phyloP scores from a whole-genome alignment of 1,140 invertebrate species.

The Drosophila funebris region DNA sequence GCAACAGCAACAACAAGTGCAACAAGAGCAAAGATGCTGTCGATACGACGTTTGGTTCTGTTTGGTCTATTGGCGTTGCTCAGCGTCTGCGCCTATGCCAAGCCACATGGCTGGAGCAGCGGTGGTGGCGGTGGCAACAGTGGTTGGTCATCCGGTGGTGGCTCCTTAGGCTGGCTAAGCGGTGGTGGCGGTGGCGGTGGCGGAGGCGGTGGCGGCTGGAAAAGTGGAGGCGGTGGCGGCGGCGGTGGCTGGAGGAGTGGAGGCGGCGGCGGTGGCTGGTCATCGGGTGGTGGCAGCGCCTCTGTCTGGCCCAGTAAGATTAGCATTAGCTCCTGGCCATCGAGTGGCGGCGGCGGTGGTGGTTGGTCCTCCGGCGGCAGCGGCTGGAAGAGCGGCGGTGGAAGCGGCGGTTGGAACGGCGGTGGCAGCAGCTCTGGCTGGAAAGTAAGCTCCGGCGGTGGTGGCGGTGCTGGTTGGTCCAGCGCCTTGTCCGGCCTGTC shows the following conservation, averaged over 20 bases:
- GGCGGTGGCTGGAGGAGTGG: conserved; percentile 42
- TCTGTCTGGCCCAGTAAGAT: conserved; percentile 32
- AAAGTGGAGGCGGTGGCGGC: conserved; percentile 28
- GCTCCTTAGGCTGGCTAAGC: conserved; percentile 42
- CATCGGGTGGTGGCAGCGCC: conserved; percentile 26
- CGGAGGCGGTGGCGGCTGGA: conserved; percentile 36
- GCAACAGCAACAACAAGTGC: background rate
- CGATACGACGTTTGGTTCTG: conserved; percentile 48
- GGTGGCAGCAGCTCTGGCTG: conserved; percentile 30
- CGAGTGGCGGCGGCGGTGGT: conserved; percentile 4
- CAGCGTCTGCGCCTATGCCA: conserved; percentile 41
- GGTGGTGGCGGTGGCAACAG: conserved; percentile 30
- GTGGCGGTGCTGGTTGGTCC: conserved; percentile 30
- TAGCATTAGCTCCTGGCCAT: background rate
- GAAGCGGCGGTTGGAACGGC: conserved; percentile 13
- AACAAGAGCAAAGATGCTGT: conserved; percentile 59
- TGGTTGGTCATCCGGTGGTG: conserved; percentile 43
- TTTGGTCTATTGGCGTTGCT: conserved; percentile 45
- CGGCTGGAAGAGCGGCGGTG: conserved; percentile 38
- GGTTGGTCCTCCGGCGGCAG: conserved; percentile 31
- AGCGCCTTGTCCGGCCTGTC: conserved; percentile 16
- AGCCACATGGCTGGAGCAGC: conserved; percentile 62
- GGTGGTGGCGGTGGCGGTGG: conserved; percentile 32
- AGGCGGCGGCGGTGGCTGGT: conserved; percentile 37
- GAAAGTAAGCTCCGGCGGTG: conserved; percentile 25